phyloP scores from a whole-genome alignment of 2,888 invertebrate species.

The Eurytoma californica region DNA sequence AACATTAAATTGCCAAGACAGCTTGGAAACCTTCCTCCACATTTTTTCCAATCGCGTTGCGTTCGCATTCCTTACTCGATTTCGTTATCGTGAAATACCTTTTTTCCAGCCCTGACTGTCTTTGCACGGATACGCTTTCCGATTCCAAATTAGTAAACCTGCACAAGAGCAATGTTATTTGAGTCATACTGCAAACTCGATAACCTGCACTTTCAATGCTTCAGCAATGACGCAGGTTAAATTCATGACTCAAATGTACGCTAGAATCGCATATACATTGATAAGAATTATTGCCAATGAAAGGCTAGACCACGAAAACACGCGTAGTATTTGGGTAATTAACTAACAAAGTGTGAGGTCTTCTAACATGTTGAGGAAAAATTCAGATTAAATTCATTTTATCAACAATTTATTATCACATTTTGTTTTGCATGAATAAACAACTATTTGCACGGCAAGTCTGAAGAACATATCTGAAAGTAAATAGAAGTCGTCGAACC shows the following conservation, averaged over 20 bases:
- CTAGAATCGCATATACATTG: constrained; percentile 25
- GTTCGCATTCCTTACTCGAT: neutral
- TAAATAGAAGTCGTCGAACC: too few species aligned
- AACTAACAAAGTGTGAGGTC: too few species aligned
- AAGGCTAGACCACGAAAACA: neutral
- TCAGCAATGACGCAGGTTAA: constrained; percentile 20
- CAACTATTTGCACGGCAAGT: too few species aligned
- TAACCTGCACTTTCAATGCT: constrained; percentile 22
- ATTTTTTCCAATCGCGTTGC: neutral
- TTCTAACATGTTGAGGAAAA: too few species aligned
- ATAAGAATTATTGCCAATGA: constrained; percentile 19
- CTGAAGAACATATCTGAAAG: neutral
- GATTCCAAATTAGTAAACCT: constrained; percentile 3
- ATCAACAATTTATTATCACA: too few species aligned
- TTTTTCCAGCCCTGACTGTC: neutral
- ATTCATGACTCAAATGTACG: constrained; percentile 3
- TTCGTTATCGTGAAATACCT: neutral
- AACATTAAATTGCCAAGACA: too few species aligned
- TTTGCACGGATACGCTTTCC: constrained; percentile 4
- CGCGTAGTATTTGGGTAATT: neutral
- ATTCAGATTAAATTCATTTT: too few species aligned
- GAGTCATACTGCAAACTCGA: constrained; percentile 29
- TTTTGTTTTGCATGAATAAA: too few species aligned
- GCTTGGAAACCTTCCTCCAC: neutral
- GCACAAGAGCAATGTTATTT: constrained; percentile 15